Evolutionary conservation across 2,797 vertebrate species (phyloP).

Genomic region (Salmo trutta): DNA sequence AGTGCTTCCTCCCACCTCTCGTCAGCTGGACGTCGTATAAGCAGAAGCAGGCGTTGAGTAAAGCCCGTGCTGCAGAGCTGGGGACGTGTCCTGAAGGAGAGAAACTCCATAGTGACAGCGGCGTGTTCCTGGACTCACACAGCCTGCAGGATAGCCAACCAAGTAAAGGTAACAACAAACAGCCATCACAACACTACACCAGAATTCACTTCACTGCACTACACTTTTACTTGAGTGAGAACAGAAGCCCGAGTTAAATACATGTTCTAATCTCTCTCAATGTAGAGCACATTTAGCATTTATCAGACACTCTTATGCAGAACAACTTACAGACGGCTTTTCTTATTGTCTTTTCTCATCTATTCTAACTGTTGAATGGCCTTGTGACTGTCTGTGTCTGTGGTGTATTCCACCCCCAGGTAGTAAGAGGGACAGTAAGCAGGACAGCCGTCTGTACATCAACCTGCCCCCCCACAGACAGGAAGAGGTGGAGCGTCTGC

Average conservation of each 20-base stretch:
- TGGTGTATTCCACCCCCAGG: constrained; percentile 55
- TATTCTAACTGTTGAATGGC: neutral
- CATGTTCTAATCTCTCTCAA: neutral
- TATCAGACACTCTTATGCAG: neutral
- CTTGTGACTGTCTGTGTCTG: neutral
- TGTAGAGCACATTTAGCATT: neutral
- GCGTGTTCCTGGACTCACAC: constrained; percentile 82
- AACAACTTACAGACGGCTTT: neutral
- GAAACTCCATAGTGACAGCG: constrained; percentile 85
- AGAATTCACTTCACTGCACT: neutral
- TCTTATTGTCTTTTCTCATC: neutral
- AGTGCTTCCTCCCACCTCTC: neutral
- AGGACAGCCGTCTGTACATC: constrained; percentile 73
- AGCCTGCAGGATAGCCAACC: constrained; percentile 78
- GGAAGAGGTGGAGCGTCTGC: constrained; percentile 83
- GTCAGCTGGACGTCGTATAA: constrained; percentile 84
- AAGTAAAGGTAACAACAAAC: constrained; percentile 74
- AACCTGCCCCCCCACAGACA: constrained; percentile 74
- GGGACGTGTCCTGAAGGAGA: constrained; percentile 79
- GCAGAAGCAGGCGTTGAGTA: constrained; percentile 87
- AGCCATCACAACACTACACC: neutral
- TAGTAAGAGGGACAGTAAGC: constrained; percentile 73
- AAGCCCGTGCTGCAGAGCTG: constrained; percentile 81
- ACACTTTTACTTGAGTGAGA: neutral
- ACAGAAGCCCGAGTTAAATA: neutral